Percentiles rank a stretch among this genome's conserved stretches.
phyloP scores from a whole-genome alignment of 2,113 vertebrate genomes.

The Trematocara unimaculatum region DNA sequence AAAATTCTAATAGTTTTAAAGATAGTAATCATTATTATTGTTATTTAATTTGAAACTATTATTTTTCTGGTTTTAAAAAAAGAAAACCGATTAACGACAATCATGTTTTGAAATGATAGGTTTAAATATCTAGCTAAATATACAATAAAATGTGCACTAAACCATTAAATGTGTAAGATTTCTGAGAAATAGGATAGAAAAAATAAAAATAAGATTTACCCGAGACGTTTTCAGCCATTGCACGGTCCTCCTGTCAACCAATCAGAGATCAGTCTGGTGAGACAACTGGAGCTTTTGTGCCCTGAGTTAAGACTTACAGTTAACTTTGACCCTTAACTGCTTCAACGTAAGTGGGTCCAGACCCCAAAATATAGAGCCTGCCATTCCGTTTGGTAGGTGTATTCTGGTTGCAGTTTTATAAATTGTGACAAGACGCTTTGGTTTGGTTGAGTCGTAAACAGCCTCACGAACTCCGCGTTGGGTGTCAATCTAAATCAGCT shows the following conservation, averaged over 20 bases:
- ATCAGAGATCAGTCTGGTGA: background rate
- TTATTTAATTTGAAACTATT: background rate
- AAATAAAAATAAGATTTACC: background rate
- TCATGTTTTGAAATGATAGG: background rate
- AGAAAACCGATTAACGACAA: background rate
- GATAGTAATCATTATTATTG: background rate
- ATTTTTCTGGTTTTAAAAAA: background rate
- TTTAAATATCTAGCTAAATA: background rate
- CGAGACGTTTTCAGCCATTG: background rate
- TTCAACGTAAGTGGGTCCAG: background rate
- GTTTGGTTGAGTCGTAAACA: background rate
- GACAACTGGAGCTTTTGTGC: rapidly evolving
- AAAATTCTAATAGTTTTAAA: background rate
- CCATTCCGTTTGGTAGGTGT: rapidly evolving
- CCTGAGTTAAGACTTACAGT: background rate
- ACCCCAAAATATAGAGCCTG: background rate
- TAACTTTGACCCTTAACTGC: background rate
- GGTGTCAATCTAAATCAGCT: background rate
- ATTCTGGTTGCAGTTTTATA: rapidly evolving
- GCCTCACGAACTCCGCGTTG: background rate
- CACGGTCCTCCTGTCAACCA: background rate
- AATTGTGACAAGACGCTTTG: background rate
- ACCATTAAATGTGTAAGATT: background rate
- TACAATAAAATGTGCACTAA: background rate
- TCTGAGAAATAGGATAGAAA: background rate